Base-by-base conservation (phyloP, 2,888 invertebrate genomes). In the Meiosimyza decipiens region DNA sequence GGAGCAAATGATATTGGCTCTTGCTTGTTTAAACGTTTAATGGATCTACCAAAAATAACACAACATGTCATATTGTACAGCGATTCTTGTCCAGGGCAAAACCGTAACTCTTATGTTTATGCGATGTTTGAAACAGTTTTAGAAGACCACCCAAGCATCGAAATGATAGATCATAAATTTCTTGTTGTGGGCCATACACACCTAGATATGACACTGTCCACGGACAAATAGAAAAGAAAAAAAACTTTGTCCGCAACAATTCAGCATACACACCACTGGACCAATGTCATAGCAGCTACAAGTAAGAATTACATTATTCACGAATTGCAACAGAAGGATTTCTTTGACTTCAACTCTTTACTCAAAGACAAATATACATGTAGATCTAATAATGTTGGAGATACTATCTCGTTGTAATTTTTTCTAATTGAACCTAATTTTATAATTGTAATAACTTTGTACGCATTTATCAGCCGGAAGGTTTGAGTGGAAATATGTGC, bases 131-230 rank as follows among this genome's bases (percentile, higher is more conserved):
- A 50, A 67, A 54, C 72, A 55, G 72, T 74, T 28, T 49, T 71
- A 33, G 47, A 74, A 60, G 69, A 71, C 52, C 71, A 74, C 47
- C n/a, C 59, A 55, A 71, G 67, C 55, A 74, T 72, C 71, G 52
- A 76, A 68, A 51, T 71, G n/a, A 75, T 73, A 64, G 72, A 75
- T 33, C 76, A 77, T 40, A 40, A 3, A 40, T 40, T 40, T 40
- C 40, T 40, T 40, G 2, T 40, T 40, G 40, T 40, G 40, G 71
- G 73, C 72, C 72, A 76, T 73, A 74, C 73, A 12, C 73, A 74
- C 71, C 71, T 75, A 47, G 73, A 70, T 75, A 72, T 75, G 74
- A 75, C 64, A 71, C 73, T 60, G 72, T 75, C 50, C 75, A 75
- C 68, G 73, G 69, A 33, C 69, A 72, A 7, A 76, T 75, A 47